A percentile compares a stretch with the other conserved stretches of the same genome.
Evolutionary conservation across 2,113 vertebrate species (phyloP).

Genomic region (Ginglymostoma cirratum): DNA sequence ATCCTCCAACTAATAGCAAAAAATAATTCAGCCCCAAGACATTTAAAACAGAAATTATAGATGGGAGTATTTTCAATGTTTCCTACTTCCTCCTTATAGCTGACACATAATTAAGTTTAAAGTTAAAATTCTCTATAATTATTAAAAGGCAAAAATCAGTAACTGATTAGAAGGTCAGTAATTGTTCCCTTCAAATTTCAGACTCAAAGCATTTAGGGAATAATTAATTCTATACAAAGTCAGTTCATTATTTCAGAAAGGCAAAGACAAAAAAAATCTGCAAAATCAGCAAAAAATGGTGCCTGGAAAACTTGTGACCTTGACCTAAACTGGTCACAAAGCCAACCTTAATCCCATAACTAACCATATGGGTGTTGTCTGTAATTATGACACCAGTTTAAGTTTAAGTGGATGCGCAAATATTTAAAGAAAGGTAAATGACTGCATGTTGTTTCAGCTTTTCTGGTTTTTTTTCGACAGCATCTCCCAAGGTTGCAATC

Average conservation of each 20-base stretch:
- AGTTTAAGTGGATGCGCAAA: background rate
- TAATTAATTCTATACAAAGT: background rate
- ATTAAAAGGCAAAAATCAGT: background rate
- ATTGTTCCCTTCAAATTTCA: background rate
- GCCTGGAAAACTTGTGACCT: background rate
- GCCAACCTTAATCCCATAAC: background rate
- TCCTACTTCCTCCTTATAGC: background rate
- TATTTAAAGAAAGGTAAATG: background rate
- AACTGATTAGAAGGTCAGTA: background rate
- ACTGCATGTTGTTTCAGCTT: background rate
- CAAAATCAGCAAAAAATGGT: background rate
- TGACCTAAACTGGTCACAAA: background rate
- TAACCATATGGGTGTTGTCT: background rate
- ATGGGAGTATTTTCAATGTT: background rate
- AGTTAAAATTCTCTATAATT: background rate
- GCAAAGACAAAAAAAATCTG: background rate
- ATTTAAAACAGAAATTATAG: background rate
- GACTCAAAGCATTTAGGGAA: background rate
- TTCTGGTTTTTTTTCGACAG: background rate
- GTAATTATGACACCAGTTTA: background rate
- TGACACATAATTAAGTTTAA: background rate
- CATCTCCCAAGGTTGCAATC: background rate
- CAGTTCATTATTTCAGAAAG: background rate
- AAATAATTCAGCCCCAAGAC: background rate
- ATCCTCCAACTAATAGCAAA: too few relatives aligned